A percentile compares a stretch with the other conserved stretches of the same genome.
These are phyloP conservation scores for Hippocampus mohnikei DNA, from an alignment of 2,113 vertebrate genomes.

Conservation along the genomic window DNA sequence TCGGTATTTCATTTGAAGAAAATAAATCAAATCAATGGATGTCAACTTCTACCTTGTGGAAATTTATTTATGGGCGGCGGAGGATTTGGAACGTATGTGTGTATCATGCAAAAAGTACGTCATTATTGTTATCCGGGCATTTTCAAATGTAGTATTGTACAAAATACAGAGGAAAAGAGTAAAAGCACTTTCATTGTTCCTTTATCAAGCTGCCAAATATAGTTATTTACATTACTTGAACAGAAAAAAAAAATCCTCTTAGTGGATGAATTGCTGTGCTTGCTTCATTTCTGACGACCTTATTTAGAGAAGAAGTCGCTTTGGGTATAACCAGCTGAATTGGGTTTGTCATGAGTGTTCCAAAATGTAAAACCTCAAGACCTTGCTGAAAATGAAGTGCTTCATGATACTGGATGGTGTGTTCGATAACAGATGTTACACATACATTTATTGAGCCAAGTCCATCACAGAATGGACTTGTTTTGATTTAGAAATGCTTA, in stretches of 20 bases:
- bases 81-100: too few species aligned
- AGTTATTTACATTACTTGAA: neutral
- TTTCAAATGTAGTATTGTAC: too few species aligned
- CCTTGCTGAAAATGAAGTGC: neutral
- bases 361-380: neutral
- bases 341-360: neutral
- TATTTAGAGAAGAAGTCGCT: neutral
- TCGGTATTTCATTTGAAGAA: too few species aligned
- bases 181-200: too few species aligned
- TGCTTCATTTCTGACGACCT: neutral
- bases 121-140: too few species aligned
- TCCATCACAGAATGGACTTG: neutral
- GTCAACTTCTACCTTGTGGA: too few species aligned
- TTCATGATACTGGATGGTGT: neutral
- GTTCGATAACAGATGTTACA: neutral
- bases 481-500: neutral
- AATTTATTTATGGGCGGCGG: too few species aligned
- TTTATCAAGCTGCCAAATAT: neutral
- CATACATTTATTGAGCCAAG: neutral
- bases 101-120: neutral
- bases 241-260: neutral
- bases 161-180: too few species aligned
- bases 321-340: neutral
- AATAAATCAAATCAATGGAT: too few species aligned
- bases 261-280: neutral